Conservation (phyloP, 2,113 vertebrate species). For the Clarias gariepinus region DNA sequence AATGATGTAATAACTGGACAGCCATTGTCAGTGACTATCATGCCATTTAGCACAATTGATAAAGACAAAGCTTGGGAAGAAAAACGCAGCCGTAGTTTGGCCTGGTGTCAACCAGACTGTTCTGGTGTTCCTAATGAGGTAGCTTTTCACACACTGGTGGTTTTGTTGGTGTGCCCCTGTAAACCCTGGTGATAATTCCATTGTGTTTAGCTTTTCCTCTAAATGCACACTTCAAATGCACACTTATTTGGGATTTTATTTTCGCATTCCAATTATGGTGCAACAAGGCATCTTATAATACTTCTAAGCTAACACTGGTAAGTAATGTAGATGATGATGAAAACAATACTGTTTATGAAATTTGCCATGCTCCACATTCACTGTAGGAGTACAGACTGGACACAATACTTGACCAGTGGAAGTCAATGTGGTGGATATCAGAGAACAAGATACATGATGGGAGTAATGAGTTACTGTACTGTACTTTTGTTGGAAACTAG, state of each 20-base stretch:
- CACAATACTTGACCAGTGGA: not conserved
- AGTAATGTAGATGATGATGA: not conserved
- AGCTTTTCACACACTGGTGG: conserved; percentile 49
- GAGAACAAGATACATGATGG: conserved; percentile 34
- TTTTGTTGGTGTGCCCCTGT: not conserved
- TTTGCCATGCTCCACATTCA: not conserved
- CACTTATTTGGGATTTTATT: not conserved
- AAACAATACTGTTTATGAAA: not conserved
- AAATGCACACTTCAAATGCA: no score
- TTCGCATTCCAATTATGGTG: not conserved
- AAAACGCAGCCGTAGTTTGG: conserved; percentile 59
- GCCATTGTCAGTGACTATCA: conserved; percentile 75
- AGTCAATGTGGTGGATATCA: conserved; percentile 51
- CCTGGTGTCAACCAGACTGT: conserved; percentile 61
- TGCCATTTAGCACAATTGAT: conserved; percentile 74
- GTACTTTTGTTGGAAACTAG: no score
- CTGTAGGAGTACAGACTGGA: not conserved
- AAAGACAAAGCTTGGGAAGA: conserved; percentile 63
- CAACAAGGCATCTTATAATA: not conserved
- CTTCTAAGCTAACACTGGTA: not conserved
- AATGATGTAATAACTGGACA: conserved; percentile 75
- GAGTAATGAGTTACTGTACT: no score
- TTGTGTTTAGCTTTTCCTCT: not conserved
- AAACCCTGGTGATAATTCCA: not conserved
- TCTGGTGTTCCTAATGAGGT: conserved; percentile 60